phyloP scores from a whole-genome alignment of 2,888 invertebrate species.

The Orthosia gracilis region DNA sequence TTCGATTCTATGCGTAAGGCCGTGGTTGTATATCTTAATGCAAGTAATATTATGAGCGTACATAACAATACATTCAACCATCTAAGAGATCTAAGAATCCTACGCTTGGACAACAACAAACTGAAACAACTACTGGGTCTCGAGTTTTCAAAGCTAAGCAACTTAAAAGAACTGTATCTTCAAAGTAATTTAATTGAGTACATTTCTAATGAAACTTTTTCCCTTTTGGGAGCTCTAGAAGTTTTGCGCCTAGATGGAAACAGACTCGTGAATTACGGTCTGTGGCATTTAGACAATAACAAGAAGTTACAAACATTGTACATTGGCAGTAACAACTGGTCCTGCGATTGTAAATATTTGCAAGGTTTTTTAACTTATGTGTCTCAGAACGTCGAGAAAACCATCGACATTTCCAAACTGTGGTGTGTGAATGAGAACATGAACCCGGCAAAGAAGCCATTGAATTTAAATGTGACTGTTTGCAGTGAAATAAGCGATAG shows the following conservation, averaged over 20 bases:
- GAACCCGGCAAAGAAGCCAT: slow-evolving; percentile 93
- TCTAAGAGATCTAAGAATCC: slow-evolving; percentile 93
- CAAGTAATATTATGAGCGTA: slow-evolving; percentile 95
- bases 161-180: slow-evolving; percentile 96
- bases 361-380: slow-evolving; percentile 96
- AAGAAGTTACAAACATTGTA: slow-evolving; percentile 94
- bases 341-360: slow-evolving; percentile 97
- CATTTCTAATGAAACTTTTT: slow-evolving; percentile 95
- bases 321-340: slow-evolving; percentile 96
- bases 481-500: slow-evolving; percentile 96
- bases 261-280: slow-evolving; percentile 94
- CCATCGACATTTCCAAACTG: slow-evolving; percentile 94
- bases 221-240: slow-evolving; percentile 94
- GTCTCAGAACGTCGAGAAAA: slow-evolving; percentile 94
- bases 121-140: slow-evolving; percentile 94
- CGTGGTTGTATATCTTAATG: slow-evolving; percentile 95
- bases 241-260: slow-evolving; percentile 96
- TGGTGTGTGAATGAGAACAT: slow-evolving; percentile 94
- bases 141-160: slow-evolving; percentile 95
- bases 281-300: slow-evolving; percentile 95
- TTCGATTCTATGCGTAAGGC: slow-evolving; percentile 85
- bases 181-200: slow-evolving; percentile 96
- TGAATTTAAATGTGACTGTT: slow-evolving; percentile 96
- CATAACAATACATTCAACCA: slow-evolving; percentile 97
- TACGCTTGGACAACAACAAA: slow-evolving; percentile 97